Conservation (phyloP, 2,888 invertebrate species). For the Boloria euphrosyne region DNA sequence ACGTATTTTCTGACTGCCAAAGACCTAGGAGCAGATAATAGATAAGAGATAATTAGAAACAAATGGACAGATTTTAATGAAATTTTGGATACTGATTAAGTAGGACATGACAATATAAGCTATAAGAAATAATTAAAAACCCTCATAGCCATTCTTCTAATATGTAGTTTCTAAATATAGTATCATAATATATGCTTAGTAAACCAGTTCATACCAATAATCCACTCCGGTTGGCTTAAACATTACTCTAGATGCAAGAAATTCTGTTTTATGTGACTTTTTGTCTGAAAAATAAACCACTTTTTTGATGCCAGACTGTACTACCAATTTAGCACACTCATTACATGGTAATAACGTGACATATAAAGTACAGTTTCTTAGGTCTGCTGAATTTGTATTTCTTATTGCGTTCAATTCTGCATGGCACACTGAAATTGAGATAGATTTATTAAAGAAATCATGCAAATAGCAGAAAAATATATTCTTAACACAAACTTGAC, state of each 20-base stretch:
- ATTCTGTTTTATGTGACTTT: slow-evolving; percentile 84
- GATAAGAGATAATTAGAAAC: too few relatives aligned
- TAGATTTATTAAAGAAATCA: not conserved
- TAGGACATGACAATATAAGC: not conserved
- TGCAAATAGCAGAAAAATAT: too few relatives aligned
- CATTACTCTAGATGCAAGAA: slow-evolving; percentile 91
- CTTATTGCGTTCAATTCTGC: slow-evolving; percentile 98
- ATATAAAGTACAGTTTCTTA: slow-evolving; percentile 92
- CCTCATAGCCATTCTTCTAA: not conserved
- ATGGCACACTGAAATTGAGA: slow-evolving; percentile 91
- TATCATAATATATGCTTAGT: not conserved
- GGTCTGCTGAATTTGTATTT: slow-evolving; percentile 91
- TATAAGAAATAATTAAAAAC: too few relatives aligned
- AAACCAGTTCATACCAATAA: slow-evolving; percentile 77
- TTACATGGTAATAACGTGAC: slow-evolving; percentile 97
- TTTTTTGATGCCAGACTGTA: slow-evolving; percentile 93
- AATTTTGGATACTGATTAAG: not conserved
- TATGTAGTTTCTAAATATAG: too few relatives aligned
- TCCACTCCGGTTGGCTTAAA: slow-evolving; percentile 89
- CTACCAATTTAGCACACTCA: slow-evolving; percentile 98
- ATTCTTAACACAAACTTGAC: too few relatives aligned
- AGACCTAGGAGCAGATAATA: too few relatives aligned
- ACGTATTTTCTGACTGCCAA: too few relatives aligned
- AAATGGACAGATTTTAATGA: not conserved
- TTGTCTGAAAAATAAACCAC: slow-evolving; percentile 93